phyloP scores from a whole-genome alignment of 1,140 invertebrate species.

The Drosophila nannoptera region DNA sequence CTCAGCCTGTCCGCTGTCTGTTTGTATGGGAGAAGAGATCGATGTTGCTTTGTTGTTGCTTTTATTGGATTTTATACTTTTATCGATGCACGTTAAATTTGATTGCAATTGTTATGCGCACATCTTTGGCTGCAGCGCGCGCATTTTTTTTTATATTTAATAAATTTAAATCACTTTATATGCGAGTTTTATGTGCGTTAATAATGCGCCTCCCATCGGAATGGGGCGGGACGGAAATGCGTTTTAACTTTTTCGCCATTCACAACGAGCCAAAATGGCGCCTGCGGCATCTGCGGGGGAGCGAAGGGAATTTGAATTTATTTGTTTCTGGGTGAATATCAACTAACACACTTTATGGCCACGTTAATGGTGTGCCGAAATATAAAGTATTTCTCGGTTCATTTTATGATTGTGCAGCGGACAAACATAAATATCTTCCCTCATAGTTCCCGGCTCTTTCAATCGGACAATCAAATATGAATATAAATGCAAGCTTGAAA shows the following conservation, averaged over 20 bases:
- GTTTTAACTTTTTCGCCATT: slow-evolving; percentile 7
- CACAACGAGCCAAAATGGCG: slow-evolving; percentile 20
- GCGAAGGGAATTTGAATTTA: slow-evolving; percentile 13
- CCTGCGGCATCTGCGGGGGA: not conserved
- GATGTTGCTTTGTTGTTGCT: slow-evolving; percentile 51
- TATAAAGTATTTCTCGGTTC: slow-evolving; percentile 7
- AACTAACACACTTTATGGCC: slow-evolving; percentile 33
- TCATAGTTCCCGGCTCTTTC: no score
- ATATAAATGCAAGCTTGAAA: no score
- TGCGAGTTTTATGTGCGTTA: slow-evolving; percentile 77
- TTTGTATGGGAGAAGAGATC: slow-evolving; percentile 11
- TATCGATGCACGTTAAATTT: slow-evolving; percentile 77
- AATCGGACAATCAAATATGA: no score
- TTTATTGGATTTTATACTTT: slow-evolving; percentile 71
- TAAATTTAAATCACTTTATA: slow-evolving; percentile 78
- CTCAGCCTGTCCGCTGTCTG: slow-evolving; percentile 16
- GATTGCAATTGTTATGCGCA: slow-evolving; percentile 75
- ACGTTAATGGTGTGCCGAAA: slow-evolving; percentile 27
- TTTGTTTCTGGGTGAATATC: slow-evolving; percentile 26
- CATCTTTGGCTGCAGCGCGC: slow-evolving; percentile 59
- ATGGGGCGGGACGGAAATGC: slow-evolving; percentile 1
- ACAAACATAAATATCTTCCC: not conserved
- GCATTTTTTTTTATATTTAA: slow-evolving; percentile 66
- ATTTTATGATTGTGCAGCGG: slow-evolving; percentile 12
- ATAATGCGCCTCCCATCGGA: slow-evolving; percentile 54